Evolutionary conservation across 2,888 invertebrate genomes (phyloP).

Genomic region (Dusona sp.): DNA sequence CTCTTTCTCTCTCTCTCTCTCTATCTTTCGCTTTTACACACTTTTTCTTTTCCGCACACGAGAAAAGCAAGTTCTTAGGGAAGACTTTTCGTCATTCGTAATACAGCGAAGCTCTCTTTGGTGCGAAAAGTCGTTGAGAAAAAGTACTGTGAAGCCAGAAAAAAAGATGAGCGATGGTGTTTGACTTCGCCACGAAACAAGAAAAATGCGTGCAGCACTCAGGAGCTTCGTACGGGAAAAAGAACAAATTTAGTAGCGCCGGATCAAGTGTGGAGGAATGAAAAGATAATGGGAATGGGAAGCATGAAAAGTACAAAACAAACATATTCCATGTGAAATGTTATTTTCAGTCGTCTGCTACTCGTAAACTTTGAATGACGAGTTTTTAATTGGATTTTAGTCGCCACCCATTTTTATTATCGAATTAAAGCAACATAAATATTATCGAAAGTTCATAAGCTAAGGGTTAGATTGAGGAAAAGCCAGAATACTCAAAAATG

Average conservation of each 20-base stretch:
- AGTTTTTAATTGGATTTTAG: slow-evolving; percentile 17
- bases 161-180: slow-evolving; percentile 33
- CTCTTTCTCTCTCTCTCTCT: background rate
- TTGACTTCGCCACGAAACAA: slow-evolving; percentile 4
- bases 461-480: background rate
- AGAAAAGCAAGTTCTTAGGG: slow-evolving; percentile 26
- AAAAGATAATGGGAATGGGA: slow-evolving; percentile 6
- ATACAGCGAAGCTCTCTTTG: slow-evolving; percentile 10
- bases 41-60: slow-evolving; percentile 10
- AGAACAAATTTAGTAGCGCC: slow-evolving; percentile 18
- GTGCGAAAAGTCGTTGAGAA: slow-evolving; percentile 32
- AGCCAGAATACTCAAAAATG: background rate
- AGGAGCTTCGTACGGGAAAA: slow-evolving; percentile 8
- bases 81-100: slow-evolving; percentile 41
- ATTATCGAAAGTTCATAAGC: background rate
- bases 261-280: slow-evolving; percentile 4
- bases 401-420: background rate
- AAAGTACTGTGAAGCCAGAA: slow-evolving; percentile 29
- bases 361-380: slow-evolving; percentile 6
- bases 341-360: background rate
- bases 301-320: background rate
- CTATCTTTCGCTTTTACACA: background rate
- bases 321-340: slow-evolving; percentile 4
- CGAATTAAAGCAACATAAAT: background rate
- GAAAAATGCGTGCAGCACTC: slow-evolving; percentile 6